phyloP scores from a whole-genome alignment of 2,797 vertebrate genomes.

The Sciaenops ocellatus region DNA sequence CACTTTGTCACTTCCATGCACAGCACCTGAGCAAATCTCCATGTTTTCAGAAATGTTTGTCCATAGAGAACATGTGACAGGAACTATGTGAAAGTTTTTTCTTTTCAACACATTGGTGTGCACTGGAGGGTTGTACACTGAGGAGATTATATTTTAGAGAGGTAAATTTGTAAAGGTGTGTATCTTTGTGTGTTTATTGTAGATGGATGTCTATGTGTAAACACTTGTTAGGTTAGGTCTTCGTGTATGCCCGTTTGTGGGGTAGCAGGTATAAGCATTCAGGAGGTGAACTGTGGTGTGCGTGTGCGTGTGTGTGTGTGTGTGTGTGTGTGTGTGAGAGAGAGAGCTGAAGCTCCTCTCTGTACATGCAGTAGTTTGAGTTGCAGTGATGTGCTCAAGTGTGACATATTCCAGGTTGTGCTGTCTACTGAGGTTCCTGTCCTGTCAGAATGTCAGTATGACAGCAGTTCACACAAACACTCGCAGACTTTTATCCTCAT shows the following conservation, averaged over 20 bases:
- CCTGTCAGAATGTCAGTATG: conserved; percentile 43
- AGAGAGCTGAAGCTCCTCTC: neutral
- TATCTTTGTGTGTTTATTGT: neutral
- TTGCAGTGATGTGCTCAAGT: conserved; percentile 18
- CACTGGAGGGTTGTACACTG: neutral
- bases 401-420: conserved; percentile 52
- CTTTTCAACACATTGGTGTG: neutral
- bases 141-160: conserved; percentile 6
- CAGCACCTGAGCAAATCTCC: neutral
- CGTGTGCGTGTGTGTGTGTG: neutral
- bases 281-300: conserved; percentile 5
- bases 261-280: neutral
- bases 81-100: neutral
- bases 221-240: neutral
- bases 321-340: neutral
- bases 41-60: neutral
- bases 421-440: conserved; percentile 37
- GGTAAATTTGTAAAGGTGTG: neutral
- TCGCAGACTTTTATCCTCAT: conserved; percentile 12
- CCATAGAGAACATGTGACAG: neutral
- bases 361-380: conserved; percentile 11
- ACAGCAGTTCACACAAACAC: conserved; percentile 12
- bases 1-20: neutral
- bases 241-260: neutral
- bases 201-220: neutral